Conservation (phyloP, 2,888 invertebrate genomes). For the Agrotis puta region DNA sequence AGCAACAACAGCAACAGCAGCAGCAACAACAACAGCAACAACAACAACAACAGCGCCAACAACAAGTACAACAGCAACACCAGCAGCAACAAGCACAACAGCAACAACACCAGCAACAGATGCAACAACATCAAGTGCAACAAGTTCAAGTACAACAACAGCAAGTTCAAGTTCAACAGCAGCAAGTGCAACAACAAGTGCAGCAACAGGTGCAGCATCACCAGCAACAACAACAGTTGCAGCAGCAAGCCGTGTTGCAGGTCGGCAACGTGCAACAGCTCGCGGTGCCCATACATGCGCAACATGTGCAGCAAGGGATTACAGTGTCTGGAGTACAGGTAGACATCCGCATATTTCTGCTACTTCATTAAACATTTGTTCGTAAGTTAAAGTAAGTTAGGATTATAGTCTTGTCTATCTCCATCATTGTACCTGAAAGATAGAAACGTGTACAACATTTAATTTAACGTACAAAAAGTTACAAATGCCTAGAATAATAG, state of each 20-base stretch:
- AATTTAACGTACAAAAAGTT: too few relatives aligned
- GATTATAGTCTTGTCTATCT: too few relatives aligned
- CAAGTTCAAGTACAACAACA: constrained; percentile 71
- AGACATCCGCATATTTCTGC: neutral
- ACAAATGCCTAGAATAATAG: too few relatives aligned
- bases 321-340: constrained; percentile 80
- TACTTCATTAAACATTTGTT: too few relatives aligned
- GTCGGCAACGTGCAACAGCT: constrained; percentile 87
- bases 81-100: constrained; percentile 70
- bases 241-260: constrained; percentile 85
- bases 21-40: constrained; percentile 41
- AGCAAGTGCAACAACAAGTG: constrained; percentile 67
- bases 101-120: constrained; percentile 68
- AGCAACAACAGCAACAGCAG: constrained; percentile 32
- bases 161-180: constrained; percentile 63
- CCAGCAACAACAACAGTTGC: constrained; percentile 71
- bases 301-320: constrained; percentile 81
- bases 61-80: constrained; percentile 71
- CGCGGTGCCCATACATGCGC: constrained; percentile 83
- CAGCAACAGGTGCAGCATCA: constrained; percentile 71
- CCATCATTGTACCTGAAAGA: too few relatives aligned
- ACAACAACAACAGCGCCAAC: constrained; percentile 61
- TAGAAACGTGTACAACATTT: too few relatives aligned
- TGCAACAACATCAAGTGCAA: constrained; percentile 70
- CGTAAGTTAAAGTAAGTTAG: too few relatives aligned